Base-by-base conservation (phyloP, 2,113 vertebrate genomes). In the Falcunculus frontatus region DNA sequence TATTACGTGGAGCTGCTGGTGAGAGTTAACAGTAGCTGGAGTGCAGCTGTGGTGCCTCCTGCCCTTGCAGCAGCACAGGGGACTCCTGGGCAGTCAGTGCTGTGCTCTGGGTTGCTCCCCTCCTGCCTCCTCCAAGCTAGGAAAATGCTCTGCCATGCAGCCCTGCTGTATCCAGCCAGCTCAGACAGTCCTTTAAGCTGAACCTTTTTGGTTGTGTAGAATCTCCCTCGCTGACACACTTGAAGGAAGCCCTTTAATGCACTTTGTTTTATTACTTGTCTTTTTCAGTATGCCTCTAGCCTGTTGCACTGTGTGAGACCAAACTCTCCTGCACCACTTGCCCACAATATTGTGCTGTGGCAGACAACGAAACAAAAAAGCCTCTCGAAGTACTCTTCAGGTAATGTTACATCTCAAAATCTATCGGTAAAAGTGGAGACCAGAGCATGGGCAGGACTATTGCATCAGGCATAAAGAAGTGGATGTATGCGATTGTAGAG, bases 31-130 rank as follows among this genome's bases (percentile, higher is more conserved):
- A 53, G 92, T 10, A 84, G 87, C 56, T 11, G 67, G 73, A 75
- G 57, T 4, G 0, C 46, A 75, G 33, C 35, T 64, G 56, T 27
- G 64, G 37, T 85, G 50, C 33, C 74, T 90, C 81, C 87, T 88
- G 91, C 79, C 70, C 79, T 95, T 32, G 53, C 13, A 21, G 73
- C 16, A 26, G 60, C 21, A 9, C 5, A 7, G 7, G 33, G 46
- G 7, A 46, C 47, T 67, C 75, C 55, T 8, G 22, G 39, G 76
- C 81, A 70, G 32, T 19, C 39, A 13, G 35, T 39, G 35, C 42
- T 0, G 0, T 25, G 49, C 41, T 64, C 64, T 35, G 52, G 39
- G 15, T 75, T 0, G 0, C 21, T 73, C 32, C 33, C 0, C 2
- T 65, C 46, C 68, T 77, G 26, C 64, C 2, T 6, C 22, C 50